Evolutionary conservation across 2,113 vertebrate species (phyloP).

Genomic region (Podilymbus podiceps): DNA sequence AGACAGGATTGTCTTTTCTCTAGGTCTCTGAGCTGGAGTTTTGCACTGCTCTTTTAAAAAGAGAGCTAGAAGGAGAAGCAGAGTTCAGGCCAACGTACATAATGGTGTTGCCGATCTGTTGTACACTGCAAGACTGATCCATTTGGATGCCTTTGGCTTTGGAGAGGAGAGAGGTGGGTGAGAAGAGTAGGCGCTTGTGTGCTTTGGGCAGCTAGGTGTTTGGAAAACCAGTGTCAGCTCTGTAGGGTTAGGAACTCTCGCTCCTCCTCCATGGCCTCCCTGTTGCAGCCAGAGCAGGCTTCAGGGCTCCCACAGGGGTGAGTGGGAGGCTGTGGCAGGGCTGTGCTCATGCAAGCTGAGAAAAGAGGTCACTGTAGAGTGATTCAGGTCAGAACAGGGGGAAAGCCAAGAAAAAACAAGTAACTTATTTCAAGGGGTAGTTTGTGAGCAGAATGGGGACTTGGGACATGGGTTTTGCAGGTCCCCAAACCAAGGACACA

Average conservation of each 20-base stretch:
- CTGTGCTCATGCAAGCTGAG: background rate
- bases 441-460: background rate
- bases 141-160: background rate
- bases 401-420: background rate
- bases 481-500: background rate
- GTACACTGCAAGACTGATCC: background rate
- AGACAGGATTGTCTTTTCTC: background rate
- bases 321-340: background rate
- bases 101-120: background rate
- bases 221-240: background rate
- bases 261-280: background rate
- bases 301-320: background rate
- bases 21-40: background rate
- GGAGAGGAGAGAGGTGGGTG: background rate
- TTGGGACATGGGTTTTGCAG: background rate
- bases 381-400: background rate
- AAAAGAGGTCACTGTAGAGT: background rate
- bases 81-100: background rate
- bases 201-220: background rate
- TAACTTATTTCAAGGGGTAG: background rate
- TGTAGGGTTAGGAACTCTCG: background rate
- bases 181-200: background rate
- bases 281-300: background rate
- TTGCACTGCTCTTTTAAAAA: background rate
- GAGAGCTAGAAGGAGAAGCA: background rate